Conservation (phyloP, 2,888 invertebrate genomes). For the Saturnia japonica region DNA sequence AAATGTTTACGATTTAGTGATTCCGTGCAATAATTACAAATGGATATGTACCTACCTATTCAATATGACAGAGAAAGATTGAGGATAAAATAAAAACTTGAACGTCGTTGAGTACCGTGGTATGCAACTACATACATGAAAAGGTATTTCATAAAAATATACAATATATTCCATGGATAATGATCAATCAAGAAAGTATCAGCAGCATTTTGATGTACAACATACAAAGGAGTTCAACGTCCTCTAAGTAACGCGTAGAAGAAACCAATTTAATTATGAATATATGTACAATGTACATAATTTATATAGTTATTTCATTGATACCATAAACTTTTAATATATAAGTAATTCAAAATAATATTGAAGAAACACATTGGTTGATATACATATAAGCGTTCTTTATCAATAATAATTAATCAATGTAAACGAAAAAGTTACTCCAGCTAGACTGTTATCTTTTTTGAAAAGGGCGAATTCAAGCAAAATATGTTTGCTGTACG, state of each 20-base stretch:
- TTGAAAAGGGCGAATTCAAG: constrained; percentile 11
- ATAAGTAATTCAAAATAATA: not conserved
- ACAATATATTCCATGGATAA: constrained; percentile 29
- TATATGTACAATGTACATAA: not conserved
- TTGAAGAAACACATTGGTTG: not conserved
- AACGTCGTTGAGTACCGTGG: not conserved
- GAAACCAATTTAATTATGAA: constrained; percentile 8
- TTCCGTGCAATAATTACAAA: not conserved
- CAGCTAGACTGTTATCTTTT: not conserved
- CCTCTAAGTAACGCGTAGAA: constrained; percentile 41
- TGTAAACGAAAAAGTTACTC: not conserved
- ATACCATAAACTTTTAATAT: not conserved
- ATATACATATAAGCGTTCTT: not conserved
- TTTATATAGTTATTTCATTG: not conserved
- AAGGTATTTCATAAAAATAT: constrained; percentile 18
- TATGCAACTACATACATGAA: constrained; percentile 5
- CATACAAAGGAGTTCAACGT: constrained; percentile 50
- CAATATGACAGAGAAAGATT: constrained; percentile 54
- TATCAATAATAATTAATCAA: not conserved
- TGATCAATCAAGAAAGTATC: constrained; percentile 46
- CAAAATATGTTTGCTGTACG: constrained; percentile 14
- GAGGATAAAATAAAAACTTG: constrained; percentile 46
- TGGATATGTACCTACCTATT: constrained; percentile 27
- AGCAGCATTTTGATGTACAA: constrained; percentile 48
- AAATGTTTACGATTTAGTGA: not conserved